A percentile compares a stretch with the other conserved stretches of the same genome.
phyloP scores from a whole-genome alignment of 2,888 invertebrate species.

The Mythimna impura region DNA sequence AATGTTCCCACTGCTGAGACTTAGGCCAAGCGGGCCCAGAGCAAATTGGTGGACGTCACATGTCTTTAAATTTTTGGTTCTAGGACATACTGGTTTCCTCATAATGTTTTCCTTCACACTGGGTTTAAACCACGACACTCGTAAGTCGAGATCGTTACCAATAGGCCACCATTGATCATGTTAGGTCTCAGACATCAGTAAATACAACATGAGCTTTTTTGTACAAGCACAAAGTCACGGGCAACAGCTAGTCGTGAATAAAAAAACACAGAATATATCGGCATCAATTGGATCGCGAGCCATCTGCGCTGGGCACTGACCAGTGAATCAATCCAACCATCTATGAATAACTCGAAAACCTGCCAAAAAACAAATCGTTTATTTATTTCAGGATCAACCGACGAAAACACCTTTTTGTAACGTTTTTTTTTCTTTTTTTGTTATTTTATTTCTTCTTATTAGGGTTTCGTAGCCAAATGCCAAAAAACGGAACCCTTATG shows the following conservation, averaged over 20 bases:
- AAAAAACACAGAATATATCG: conserved; percentile 33
- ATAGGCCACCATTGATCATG: neutral
- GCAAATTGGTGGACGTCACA: too few species aligned
- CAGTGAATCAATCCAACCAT: conserved; percentile 37
- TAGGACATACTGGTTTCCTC: too few species aligned
- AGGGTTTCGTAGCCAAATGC: too few species aligned
- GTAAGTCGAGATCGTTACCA: too few species aligned
- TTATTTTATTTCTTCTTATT: neutral
- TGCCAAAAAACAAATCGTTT: conserved; percentile 33
- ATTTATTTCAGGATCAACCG: conserved; percentile 8
- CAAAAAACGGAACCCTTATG: too few species aligned
- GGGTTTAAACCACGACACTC: too few species aligned
- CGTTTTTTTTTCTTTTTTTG: neutral
- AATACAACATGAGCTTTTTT: neutral
- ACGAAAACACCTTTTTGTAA: neutral
- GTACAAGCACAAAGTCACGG: neutral
- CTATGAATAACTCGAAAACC: conserved; percentile 31
- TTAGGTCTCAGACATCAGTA: neutral
- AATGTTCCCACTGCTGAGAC: too few species aligned
- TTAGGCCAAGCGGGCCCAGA: too few species aligned
- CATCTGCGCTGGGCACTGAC: conserved; percentile 45
- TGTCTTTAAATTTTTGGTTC: too few species aligned
- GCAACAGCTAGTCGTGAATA: conserved; percentile 23
- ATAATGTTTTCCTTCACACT: too few species aligned
- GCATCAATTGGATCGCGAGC: conserved; percentile 38